Evolutionary conservation across 2,888 invertebrate genomes (phyloP).

Genomic region (Tetanocera ferruginea): DNA sequence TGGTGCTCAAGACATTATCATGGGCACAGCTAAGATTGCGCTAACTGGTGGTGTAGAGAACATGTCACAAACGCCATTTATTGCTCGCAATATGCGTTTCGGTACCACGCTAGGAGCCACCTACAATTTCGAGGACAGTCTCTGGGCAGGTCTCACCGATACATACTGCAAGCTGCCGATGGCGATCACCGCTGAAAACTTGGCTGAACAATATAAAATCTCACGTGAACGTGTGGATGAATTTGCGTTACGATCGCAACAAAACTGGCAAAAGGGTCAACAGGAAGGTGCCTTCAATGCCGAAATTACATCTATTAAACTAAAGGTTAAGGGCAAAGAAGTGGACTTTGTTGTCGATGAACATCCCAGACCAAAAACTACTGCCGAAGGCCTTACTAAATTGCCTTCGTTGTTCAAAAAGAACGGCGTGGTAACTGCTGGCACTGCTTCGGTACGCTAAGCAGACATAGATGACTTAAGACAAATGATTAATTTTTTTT

Average conservation of each 20-base stretch:
- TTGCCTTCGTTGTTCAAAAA: constrained; percentile 93
- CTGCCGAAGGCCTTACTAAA: constrained; percentile 86
- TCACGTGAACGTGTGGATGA: constrained; percentile 87
- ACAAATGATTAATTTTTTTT: not conserved
- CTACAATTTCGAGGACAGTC: constrained; percentile 85
- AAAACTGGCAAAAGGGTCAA: constrained; percentile 88
- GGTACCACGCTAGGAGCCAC: constrained; percentile 87
- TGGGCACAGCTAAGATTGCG: constrained; percentile 87
- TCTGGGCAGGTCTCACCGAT: constrained; percentile 93
- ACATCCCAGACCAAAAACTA: constrained; percentile 80
- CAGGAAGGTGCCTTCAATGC: constrained; percentile 90
- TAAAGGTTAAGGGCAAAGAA: constrained; percentile 87
- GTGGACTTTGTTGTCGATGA: constrained; percentile 88
- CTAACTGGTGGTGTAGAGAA: constrained; percentile 95
- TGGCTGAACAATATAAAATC: constrained; percentile 87
- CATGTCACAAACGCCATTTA: constrained; percentile 94
- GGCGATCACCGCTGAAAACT: constrained; percentile 96
- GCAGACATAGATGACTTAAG: not conserved
- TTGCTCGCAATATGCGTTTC: constrained; percentile 87
- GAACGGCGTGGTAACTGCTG: constrained; percentile 94
- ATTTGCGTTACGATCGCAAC: constrained; percentile 88
- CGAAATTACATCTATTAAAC: constrained; percentile 87
- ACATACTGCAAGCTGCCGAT: constrained; percentile 91
- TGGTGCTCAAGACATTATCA: constrained; percentile 91
- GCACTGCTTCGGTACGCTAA: constrained; percentile 85